Percentiles rank a stretch among this genome's conserved stretches.
phyloP scores from a whole-genome alignment of 1,140 invertebrate genomes.

The Papilio xuthus region DNA sequence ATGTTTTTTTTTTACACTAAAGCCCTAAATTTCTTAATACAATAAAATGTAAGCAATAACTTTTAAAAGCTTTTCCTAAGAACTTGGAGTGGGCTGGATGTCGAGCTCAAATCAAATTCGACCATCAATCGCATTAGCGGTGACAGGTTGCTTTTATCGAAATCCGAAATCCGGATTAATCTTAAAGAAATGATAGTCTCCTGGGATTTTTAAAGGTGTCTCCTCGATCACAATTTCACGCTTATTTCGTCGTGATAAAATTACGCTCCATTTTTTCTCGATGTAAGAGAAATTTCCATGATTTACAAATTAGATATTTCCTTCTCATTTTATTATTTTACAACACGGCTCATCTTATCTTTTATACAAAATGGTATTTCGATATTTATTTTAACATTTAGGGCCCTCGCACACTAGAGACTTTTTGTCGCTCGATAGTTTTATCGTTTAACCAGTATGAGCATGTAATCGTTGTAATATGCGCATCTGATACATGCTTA shows the following conservation, averaged over 20 bases:
- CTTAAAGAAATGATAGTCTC: slow-evolving; percentile 37
- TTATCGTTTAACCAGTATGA: no score
- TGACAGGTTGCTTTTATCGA: slow-evolving; percentile 38
- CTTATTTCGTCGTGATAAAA: slow-evolving; percentile 15
- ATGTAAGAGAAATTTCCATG: slow-evolving; percentile 16
- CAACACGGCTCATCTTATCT: not conserved
- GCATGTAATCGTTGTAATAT: no score
- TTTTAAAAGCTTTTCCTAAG: slow-evolving; percentile 1
- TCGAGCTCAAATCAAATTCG: slow-evolving; percentile 35
- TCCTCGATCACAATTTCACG: slow-evolving; percentile 20
- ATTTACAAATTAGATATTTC: not conserved
- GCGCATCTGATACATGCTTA: no score
- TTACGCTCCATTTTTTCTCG: slow-evolving; percentile 18
- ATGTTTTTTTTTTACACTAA: no score
- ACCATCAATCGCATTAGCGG: slow-evolving; percentile 37
- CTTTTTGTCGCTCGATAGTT: no score
- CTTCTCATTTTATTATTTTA: not conserved
- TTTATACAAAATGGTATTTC: not conserved
- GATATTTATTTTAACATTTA: no score
- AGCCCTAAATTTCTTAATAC: not conserved
- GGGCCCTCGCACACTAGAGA: no score
- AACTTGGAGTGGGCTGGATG: slow-evolving; percentile 17
- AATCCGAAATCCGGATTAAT: slow-evolving; percentile 37
- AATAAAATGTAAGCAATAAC: not conserved
- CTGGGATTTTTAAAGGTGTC: slow-evolving; percentile 29